Conservation (phyloP, 1,140 invertebrate genomes). For the Zaprionus ghesquierei region DNA sequence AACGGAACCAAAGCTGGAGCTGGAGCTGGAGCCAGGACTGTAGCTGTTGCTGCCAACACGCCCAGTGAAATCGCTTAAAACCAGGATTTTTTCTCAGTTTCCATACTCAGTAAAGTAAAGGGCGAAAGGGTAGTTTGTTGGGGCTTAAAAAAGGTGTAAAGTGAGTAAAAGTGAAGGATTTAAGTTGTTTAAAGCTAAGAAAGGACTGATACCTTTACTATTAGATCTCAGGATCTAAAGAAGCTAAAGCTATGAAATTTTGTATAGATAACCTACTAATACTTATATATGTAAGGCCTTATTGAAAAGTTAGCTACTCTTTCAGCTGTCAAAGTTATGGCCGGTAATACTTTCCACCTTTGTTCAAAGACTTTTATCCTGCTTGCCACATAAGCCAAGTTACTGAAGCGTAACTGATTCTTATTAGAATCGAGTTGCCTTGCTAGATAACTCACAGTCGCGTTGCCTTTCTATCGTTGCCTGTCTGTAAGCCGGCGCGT, state of each 20-base stretch:
- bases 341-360: too few species aligned
- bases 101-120: background rate
- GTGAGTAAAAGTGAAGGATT: background rate
- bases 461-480: background rate
- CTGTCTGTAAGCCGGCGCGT: conserved; percentile 1
- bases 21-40: background rate
- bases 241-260: background rate
- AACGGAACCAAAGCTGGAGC: background rate
- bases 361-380: background rate
- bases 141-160: background rate
- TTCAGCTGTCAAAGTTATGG: too few species aligned
- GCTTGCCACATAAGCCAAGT: background rate
- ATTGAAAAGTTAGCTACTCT: too few species aligned
- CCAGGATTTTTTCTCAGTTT: conserved; percentile 33
- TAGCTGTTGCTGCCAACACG: conserved; percentile 38
- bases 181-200: background rate
- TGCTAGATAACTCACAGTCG: background rate
- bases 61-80: conserved; percentile 65
- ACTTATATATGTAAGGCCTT: background rate
- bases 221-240: background rate
- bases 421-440: background rate
- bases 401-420: background rate
- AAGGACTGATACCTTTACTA: background rate
- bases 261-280: background rate
- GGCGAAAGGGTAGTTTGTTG: background rate